phyloP scores from a whole-genome alignment of 2,797 vertebrate genomes.

The Megaceryle alcyon region DNA sequence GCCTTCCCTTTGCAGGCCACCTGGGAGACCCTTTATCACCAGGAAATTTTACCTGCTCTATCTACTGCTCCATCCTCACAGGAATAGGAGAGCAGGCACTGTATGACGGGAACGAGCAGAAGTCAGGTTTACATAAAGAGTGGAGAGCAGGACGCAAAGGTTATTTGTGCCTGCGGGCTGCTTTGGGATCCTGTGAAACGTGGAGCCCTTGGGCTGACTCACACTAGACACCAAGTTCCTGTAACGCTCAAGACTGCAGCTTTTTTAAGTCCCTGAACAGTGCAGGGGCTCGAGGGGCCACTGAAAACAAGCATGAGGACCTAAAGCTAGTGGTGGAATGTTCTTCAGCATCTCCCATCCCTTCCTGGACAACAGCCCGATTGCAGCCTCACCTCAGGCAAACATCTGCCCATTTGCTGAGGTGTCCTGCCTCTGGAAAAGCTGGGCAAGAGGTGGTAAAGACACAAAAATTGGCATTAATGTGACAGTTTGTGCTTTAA shows the following conservation, averaged over 20 bases:
- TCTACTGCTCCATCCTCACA: neutral
- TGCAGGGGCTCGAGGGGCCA: neutral
- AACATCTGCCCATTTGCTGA: neutral
- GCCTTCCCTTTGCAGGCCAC: neutral
- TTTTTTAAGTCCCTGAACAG: neutral
- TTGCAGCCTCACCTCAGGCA: neutral
- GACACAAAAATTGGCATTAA: neutral
- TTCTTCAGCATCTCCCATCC: neutral
- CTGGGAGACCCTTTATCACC: neutral
- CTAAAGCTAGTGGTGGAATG: neutral
- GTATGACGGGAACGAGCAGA: neutral
- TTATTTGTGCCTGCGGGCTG: neutral
- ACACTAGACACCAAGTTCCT: neutral
- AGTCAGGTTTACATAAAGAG: neutral
- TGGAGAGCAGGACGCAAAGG: neutral
- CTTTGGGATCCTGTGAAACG: constrained; percentile 2
- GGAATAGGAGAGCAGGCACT: neutral
- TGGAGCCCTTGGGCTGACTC: neutral
- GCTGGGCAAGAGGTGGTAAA: neutral
- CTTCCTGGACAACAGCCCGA: neutral
- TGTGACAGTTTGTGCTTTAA: accelerated
- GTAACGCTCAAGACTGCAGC: neutral
- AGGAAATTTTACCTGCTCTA: neutral
- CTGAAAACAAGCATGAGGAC: neutral
- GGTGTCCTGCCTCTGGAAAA: neutral